Percentiles rank a stretch among this genome's conserved stretches.
Conservation (phyloP, 2,113 vertebrate species). For the Sphaerodactylus townsendi region DNA sequence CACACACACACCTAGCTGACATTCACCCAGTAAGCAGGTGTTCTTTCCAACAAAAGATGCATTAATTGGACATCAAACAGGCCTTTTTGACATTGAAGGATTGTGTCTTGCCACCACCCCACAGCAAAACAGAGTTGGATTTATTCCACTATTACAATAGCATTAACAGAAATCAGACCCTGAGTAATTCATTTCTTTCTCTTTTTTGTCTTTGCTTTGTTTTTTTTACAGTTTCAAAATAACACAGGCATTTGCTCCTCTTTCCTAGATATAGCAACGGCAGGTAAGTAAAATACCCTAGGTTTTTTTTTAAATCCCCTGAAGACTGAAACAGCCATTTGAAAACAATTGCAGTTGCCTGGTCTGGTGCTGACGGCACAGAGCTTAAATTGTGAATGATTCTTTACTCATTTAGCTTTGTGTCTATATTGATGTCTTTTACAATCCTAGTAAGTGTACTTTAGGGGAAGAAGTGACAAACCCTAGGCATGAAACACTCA, state of each 20-base stretch:
- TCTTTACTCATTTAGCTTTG: constrained; percentile 28
- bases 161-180: neutral
- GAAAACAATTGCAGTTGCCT: constrained; percentile 12
- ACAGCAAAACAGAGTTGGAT: neutral
- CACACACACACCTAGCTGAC: neutral
- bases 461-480: constrained; percentile 34
- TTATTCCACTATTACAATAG: constrained; percentile 8
- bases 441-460: constrained; percentile 28
- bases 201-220: neutral
- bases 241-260: neutral
- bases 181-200: neutral
- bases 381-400: neutral
- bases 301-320: neutral
- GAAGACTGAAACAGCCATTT: constrained; percentile 13
- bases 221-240: neutral
- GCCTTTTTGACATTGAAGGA: neutral
- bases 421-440: constrained; percentile 13
- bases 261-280: neutral
- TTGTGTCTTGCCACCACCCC: neutral
- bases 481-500: constrained; percentile 15
- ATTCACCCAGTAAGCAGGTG: neutral
- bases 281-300: constrained; percentile 17
- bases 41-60: neutral
- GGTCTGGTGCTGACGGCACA: constrained; percentile 20
- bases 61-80: neutral